These are phyloP conservation scores for Lepidothrix coronata DNA, from an alignment of 2,113 vertebrate genomes.

Conservation along the genomic window DNA sequence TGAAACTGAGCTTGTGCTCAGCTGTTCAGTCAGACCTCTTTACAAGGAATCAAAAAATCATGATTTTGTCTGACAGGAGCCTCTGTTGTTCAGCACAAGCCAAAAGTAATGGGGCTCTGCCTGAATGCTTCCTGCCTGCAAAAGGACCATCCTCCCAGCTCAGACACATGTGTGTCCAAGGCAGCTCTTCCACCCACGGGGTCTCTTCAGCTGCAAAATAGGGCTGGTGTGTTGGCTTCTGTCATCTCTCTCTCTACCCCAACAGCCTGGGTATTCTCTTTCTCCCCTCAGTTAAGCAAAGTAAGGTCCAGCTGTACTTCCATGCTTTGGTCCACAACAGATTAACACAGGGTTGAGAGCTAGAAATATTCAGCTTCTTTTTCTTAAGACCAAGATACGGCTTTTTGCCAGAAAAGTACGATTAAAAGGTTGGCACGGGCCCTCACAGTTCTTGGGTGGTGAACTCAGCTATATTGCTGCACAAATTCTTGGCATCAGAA, in stretches of 20 bases:
- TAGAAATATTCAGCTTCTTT: background rate
- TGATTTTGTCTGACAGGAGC: background rate
- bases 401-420: slow-evolving; percentile 41
- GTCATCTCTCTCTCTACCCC: background rate
- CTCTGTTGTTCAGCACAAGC: background rate
- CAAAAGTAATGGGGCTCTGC: background rate
- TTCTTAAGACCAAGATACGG: background rate
- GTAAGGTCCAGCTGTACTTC: background rate
- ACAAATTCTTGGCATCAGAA: slow-evolving; percentile 28
- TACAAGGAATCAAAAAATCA: background rate
- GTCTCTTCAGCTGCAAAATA: background rate
- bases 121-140: background rate
- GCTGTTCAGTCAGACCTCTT: background rate
- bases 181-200: background rate
- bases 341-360: background rate
- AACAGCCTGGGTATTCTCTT: background rate
- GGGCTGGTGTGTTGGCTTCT: background rate
- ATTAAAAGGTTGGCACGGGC: slow-evolving; percentile 8
- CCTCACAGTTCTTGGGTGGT: background rate
- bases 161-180: background rate
- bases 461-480: background rate
- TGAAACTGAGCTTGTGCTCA: background rate
- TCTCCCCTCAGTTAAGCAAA: background rate
- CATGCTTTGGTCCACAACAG: background rate
- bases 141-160: background rate